Conservation (phyloP, 37 sponge, comb jelly and placozoan genomes). For the Eunapius fragilis region DNA sequence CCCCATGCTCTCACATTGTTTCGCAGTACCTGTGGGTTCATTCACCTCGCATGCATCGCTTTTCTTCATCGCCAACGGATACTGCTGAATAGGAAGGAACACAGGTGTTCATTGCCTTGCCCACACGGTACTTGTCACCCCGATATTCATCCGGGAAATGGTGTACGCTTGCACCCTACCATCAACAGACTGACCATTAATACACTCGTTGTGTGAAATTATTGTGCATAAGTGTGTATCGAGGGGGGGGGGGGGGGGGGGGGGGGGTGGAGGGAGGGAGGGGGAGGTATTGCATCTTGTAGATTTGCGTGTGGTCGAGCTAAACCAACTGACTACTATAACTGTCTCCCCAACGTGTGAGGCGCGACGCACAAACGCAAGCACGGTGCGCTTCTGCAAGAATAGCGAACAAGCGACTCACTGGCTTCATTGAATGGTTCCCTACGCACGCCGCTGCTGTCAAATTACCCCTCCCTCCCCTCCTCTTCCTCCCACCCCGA, state of each 20-base stretch:
- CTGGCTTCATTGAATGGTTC: too few species aligned
- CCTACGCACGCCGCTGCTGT: too few species aligned
- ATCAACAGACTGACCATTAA: background rate
- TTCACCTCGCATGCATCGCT: background rate
- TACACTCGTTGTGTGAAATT: background rate
- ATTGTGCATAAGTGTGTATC: background rate
- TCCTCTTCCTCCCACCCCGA: too few species aligned
- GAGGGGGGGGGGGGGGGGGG: too few species aligned
- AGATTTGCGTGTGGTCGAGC: too few species aligned
- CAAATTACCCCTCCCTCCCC: too few species aligned
- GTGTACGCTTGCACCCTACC: background rate
- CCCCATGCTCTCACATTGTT: background rate
- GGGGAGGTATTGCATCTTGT: too few species aligned
- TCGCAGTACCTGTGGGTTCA: background rate
- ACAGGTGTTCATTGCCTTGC: background rate
- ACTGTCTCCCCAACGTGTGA: too few species aligned
- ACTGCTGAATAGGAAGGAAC: background rate
- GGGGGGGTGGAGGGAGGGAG: background rate
- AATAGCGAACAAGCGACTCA: too few species aligned
- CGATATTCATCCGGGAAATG: background rate
- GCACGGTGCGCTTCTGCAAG: too few species aligned
- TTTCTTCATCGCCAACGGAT: background rate
- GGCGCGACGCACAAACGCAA: too few species aligned
- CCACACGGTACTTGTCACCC: background rate
- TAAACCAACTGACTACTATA: too few species aligned